Evolutionary conservation across 2,888 invertebrate species (phyloP).

Genomic region (Tetragonula carbonaria): DNA sequence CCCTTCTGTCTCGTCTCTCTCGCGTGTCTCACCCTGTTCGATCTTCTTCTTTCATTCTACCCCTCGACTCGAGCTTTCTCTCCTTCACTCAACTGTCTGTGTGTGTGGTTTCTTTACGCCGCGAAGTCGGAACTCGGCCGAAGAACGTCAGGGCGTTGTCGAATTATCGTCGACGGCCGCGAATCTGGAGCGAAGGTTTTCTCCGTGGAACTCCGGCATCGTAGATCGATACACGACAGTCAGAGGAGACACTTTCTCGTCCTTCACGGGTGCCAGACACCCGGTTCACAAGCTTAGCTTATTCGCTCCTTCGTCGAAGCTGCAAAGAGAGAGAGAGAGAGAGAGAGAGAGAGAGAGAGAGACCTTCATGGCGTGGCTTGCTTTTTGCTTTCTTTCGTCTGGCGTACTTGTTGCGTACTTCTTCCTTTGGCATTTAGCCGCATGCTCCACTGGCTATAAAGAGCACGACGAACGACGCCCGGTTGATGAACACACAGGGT

Average conservation of each 20-base stretch:
- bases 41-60: background rate
- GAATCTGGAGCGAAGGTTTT: slow-evolving; percentile 62
- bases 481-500: background rate
- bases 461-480: no score
- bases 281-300: background rate
- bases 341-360: no score
- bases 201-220: slow-evolving; percentile 19
- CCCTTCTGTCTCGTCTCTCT: no score
- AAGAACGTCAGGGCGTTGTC: slow-evolving; percentile 60
- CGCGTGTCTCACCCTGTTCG: background rate
- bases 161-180: slow-evolving; percentile 69
- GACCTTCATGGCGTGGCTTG: background rate
- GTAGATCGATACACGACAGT: slow-evolving; percentile 55
- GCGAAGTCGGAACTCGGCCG: slow-evolving; percentile 34
- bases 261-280: background rate
- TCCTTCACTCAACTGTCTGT: background rate
- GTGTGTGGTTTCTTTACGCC: slow-evolving; percentile 24
- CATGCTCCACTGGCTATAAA: background rate
- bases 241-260: slow-evolving; percentile 37
- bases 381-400: slow-evolving; percentile 4
- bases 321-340: no score
- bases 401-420: background rate
- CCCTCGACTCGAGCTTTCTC: background rate
- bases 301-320: background rate
- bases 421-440: background rate